phyloP scores from a whole-genome alignment of 2,888 invertebrate species.

The Desoria tigrina region DNA sequence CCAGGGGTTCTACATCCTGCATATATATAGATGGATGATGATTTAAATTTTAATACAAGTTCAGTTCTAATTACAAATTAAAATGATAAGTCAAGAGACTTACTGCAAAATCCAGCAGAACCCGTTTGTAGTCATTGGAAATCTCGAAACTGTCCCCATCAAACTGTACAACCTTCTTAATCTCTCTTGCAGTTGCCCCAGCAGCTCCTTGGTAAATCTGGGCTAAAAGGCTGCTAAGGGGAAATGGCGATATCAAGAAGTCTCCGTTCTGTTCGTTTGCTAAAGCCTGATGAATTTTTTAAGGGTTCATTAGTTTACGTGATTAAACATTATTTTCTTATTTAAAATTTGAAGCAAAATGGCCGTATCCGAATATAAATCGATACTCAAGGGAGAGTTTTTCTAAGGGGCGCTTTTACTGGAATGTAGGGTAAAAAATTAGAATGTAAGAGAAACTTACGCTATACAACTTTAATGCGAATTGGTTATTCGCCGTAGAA shows the following conservation, averaged over 20 bases:
- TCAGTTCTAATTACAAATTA: neutral
- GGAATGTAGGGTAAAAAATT: too few species aligned
- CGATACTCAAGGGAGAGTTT: too few species aligned
- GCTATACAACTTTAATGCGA: slow-evolving; percentile 35
- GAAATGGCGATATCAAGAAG: slow-evolving; percentile 45
- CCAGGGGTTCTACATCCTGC: slow-evolving; percentile 21
- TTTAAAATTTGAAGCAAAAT: neutral
- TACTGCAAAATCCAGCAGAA: slow-evolving; percentile 32
- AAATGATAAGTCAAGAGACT: neutral
- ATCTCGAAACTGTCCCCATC: slow-evolving; percentile 23
- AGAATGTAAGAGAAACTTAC: too few species aligned
- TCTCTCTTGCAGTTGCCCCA: slow-evolving; percentile 26
- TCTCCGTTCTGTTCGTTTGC: slow-evolving; percentile 35
- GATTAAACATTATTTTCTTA: neutral
- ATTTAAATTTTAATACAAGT: too few species aligned
- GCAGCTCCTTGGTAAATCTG: slow-evolving; percentile 33
- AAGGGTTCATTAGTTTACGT: neutral
- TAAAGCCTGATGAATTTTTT: slow-evolving; percentile 32
- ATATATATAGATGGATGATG: too few species aligned
- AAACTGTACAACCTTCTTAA: slow-evolving; percentile 34
- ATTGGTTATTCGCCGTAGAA: slow-evolving; percentile 35
- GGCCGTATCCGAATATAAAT: neutral
- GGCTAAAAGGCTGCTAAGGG: slow-evolving; percentile 36
- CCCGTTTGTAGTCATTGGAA: slow-evolving; percentile 32
- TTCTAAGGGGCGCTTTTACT: too few species aligned